phyloP scores from a whole-genome alignment of 2,113 vertebrate genomes.

The Antechinus flavipes region DNA sequence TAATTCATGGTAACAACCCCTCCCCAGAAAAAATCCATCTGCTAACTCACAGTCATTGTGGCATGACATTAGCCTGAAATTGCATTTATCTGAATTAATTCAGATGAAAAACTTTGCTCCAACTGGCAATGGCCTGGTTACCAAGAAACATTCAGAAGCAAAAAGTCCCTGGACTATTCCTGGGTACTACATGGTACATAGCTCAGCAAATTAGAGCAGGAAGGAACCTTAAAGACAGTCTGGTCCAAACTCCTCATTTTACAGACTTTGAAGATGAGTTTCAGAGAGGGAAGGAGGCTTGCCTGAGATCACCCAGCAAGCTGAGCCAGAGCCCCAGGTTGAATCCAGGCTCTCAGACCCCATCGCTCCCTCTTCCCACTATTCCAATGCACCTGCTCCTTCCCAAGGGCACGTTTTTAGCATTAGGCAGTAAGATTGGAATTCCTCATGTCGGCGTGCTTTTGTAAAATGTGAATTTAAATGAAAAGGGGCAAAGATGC shows the following conservation, averaged over 20 bases:
- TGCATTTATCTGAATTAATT: background rate
- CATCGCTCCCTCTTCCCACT: background rate
- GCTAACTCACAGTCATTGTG: background rate
- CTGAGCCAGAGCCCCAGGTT: background rate
- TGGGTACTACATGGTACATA: background rate
- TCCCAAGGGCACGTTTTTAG: slow-evolving; percentile 52
- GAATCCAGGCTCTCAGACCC: background rate
- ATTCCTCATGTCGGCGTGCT: background rate
- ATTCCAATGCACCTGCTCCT: background rate
- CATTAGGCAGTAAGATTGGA: slow-evolving; percentile 67
- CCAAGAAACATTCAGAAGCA: background rate
- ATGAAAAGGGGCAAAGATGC: slow-evolving; percentile 31
- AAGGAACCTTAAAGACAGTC: background rate
- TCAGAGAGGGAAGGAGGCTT: background rate
- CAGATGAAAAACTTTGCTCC: background rate
- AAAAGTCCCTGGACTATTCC: background rate
- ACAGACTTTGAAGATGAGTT: background rate
- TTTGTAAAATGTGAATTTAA: slow-evolving; percentile 50
- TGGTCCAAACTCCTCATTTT: background rate
- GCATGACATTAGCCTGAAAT: background rate
- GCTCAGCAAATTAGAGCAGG: background rate
- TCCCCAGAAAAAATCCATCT: background rate
- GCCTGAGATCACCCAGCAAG: background rate
- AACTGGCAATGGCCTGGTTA: background rate
- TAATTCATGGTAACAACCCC: background rate